phyloP scores from a whole-genome alignment of 2,113 vertebrate species.

The Nyctibius bracteatus region DNA sequence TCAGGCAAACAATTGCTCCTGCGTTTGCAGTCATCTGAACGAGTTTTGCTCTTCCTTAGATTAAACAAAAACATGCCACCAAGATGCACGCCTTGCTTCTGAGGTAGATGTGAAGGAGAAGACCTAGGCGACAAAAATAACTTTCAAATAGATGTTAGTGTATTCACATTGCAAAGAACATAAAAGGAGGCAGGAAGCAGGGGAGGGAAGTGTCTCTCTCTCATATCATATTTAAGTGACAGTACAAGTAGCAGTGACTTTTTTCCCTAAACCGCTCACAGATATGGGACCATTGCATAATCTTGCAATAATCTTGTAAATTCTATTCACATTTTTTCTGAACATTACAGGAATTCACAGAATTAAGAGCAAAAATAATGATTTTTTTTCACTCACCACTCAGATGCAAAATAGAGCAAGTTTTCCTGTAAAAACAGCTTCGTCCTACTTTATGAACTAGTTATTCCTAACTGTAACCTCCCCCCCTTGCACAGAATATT shows the following conservation, averaged over 20 bases:
- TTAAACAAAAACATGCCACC: background rate
- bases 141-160: conserved; percentile 57
- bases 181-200: conserved; percentile 75
- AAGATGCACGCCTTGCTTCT: background rate
- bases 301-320: conserved; percentile 11
- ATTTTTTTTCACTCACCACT: background rate
- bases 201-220: conserved; percentile 64
- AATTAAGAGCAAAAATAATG: conserved; percentile 6
- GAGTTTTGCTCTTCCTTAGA: conserved; percentile 5
- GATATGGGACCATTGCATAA: conserved; percentile 46
- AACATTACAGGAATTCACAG: conserved; percentile 13
- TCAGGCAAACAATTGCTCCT: background rate
- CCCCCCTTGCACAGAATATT: conserved; percentile 37
- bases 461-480: conserved; percentile 32
- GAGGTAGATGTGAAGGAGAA: conserved; percentile 61
- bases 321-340: background rate
- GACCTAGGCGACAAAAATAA: conserved; percentile 70
- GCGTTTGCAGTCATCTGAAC: background rate
- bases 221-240: conserved; percentile 67
- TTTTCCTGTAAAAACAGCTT: conserved; percentile 30
- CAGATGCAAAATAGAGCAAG: conserved; percentile 35
- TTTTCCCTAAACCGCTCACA: background rate
- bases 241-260: conserved; percentile 45
- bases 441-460: conserved; percentile 49
- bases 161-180: conserved; percentile 68